phyloP scores from a whole-genome alignment of 1,140 invertebrate species.

The Pemphigus obesinymphae region DNA sequence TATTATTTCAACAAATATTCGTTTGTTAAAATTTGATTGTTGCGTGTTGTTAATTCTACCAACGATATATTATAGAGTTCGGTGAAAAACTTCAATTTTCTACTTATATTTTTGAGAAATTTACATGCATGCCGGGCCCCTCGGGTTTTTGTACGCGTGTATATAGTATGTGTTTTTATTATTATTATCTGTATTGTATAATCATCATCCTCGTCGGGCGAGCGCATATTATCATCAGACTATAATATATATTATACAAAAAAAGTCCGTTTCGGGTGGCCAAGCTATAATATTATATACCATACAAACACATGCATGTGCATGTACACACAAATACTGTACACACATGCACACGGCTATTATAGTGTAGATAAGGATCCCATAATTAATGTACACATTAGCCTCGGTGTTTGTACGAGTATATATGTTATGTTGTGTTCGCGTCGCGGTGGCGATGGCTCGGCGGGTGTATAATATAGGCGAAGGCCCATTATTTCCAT shows the following conservation, averaged over 20 bases:
- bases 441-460: neutral
- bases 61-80: too few relatives aligned
- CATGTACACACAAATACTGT: too few relatives aligned
- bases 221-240: neutral
- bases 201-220: neutral
- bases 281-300: too few relatives aligned
- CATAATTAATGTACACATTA: slow-evolving; percentile 28
- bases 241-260: neutral
- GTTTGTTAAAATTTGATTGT: too few relatives aligned
- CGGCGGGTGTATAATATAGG: neutral
- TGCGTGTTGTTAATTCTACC: too few relatives aligned
- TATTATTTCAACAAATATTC: too few relatives aligned
- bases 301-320: too few relatives aligned
- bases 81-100: too few relatives aligned
- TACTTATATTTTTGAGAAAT: too few relatives aligned
- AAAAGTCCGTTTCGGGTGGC: slow-evolving; percentile 9
- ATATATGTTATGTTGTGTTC: neutral
- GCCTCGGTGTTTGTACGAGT: neutral
- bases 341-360: neutral
- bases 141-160: neutral
- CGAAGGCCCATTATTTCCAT: slow-evolving; percentile 1
- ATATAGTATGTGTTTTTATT: too few relatives aligned
- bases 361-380: slow-evolving; percentile 8
- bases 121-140: too few relatives aligned
- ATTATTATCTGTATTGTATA: too few relatives aligned